Base-by-base conservation (phyloP, 2,113 vertebrate species). In the Thomomys bottae region DNA sequence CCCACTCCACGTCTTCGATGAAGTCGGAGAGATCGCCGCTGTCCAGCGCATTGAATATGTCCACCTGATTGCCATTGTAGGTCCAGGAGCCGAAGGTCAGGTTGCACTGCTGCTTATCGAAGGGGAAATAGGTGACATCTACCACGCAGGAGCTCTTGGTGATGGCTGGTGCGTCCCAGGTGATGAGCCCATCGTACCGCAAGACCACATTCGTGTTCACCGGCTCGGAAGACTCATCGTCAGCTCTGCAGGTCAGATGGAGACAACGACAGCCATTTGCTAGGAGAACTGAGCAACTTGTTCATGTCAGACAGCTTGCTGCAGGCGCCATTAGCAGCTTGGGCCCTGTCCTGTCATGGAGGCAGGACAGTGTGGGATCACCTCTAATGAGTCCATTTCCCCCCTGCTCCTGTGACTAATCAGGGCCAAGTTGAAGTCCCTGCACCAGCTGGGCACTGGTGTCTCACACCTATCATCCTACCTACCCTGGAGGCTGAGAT, bases 1-100 rank as follows among this genome's bases (percentile, higher is more conserved):
- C 99, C 99, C 99, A 99, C 95, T 99, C 99, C 94, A 99, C 99
- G 2, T 99, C 99, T 93, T 99, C 99, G 49, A 99, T 96, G 90
- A 99, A 99, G 97, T 99, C 99, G 0, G 99, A 99, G 84, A 99
- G 98, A 93, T 99, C 99, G 1, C 99, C 99, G 0, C 98, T 98
- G 96, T 99, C 98, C 98, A 99, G 98, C 75, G 97, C 98, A 72
- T 99, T 98, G 93, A 98, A 98, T 91, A 99, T 98, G 97, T 99
- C 99, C 90, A 99, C 99, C 97, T 99, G 99, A 93, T 99, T 99
- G 86, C 99, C 99, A 32, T 99, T 99, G 97, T 99, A 99, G 90
- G 99, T 99, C 99, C 99, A 99, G 67, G 99, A 99, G 21, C 99
- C 99, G 72, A 99, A 99, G 7, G 99, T 99, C 78, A 99, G 98